A percentile compares a stretch with the other conserved stretches of the same genome.
These are phyloP conservation scores for Scotopteryx bipunctaria DNA, from an alignment of 2,888 invertebrate genomes.

Conservation along the genomic window DNA sequence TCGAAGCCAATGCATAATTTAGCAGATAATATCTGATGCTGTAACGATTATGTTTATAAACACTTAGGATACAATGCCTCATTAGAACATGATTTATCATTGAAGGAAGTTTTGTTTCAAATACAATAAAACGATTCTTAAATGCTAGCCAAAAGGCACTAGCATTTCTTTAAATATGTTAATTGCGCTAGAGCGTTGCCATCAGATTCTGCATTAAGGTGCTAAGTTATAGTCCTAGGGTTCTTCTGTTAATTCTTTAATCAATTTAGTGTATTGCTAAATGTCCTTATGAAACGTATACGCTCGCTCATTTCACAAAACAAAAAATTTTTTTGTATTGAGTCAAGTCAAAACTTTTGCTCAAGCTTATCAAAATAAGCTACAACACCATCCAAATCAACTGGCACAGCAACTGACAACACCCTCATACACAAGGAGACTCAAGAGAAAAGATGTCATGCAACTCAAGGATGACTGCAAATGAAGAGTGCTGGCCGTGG, in stretches of 20 bases:
- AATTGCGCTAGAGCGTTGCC: slow-evolving; percentile 34
- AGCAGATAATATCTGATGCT: slow-evolving; percentile 31
- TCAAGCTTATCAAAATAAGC: no score
- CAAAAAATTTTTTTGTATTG: no score
- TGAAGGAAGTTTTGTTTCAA: background rate
- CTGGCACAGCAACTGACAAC: no score
- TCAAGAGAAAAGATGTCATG: no score
- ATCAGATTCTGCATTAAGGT: slow-evolving; percentile 31
- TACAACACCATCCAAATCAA: no score
- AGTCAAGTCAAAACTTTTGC: no score
- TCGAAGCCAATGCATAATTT: slow-evolving; percentile 48
- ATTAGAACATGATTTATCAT: slow-evolving; percentile 11
- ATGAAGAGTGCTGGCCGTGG: no score
- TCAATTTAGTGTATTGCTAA: no score
- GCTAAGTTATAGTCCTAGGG: slow-evolving; percentile 42
- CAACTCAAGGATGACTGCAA: no score
- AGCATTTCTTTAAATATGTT: slow-evolving; percentile 2
- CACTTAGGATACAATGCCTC: slow-evolving; percentile 4
- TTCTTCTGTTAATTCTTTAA: slow-evolving; percentile 40
- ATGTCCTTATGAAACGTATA: slow-evolving; percentile 39
- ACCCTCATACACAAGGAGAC: no score
- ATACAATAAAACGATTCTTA: background rate
- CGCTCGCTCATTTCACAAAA: no score
- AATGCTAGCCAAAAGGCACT: background rate
- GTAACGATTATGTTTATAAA: slow-evolving; percentile 17